A percentile compares a stretch with the other conserved stretches of the same genome.
Conservation (phyloP, 2,113 vertebrate genomes). For the Manacus vitellinus region DNA sequence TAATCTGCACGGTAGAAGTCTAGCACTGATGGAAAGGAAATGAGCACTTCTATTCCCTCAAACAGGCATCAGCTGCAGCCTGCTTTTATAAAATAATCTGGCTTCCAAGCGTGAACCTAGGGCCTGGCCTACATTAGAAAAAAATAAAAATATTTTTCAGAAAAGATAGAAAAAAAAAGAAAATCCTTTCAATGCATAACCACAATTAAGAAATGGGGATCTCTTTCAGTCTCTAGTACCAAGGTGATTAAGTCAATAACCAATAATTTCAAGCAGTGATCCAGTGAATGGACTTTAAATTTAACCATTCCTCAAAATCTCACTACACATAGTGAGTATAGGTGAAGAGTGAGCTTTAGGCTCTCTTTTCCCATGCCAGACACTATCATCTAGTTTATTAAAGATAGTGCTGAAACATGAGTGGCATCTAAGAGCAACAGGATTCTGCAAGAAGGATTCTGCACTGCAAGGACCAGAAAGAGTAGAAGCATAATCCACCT, state of each 20-base stretch:
- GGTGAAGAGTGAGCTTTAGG: neutral
- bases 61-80: neutral
- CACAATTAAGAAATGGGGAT: neutral
- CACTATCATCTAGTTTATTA: neutral
- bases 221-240: neutral
- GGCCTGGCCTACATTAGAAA: neutral
- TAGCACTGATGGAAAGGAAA: neutral
- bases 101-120: neutral
- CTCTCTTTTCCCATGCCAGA: neutral
- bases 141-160: neutral
- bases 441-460: neutral
- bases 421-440: neutral
- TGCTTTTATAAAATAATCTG: neutral
- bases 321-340: neutral
- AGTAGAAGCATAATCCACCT: neutral
- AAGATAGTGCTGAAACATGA: neutral
- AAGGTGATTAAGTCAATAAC: neutral
- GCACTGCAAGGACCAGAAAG: neutral
- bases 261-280: neutral
- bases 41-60: neutral
- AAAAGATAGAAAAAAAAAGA: neutral
- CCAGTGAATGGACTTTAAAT: neutral
- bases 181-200: neutral
- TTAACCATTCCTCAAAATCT: neutral
- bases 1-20: neutral